These are phyloP conservation scores for Tinamus major DNA, from an alignment of 2,797 vertebrate genomes.

Conservation along the genomic window DNA sequence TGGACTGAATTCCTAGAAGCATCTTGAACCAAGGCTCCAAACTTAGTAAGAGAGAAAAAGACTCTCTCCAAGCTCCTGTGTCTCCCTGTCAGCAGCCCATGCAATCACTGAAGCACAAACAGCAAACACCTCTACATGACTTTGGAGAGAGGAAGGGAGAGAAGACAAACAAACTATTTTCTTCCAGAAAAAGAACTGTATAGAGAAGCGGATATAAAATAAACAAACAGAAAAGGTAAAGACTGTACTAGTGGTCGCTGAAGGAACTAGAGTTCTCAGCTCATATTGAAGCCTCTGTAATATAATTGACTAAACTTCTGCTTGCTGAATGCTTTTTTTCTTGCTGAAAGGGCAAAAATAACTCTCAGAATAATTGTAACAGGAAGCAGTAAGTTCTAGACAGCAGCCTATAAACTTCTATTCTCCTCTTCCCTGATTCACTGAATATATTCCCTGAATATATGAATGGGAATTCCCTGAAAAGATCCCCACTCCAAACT, in stretches of 20 bases:
- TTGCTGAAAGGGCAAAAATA: background rate
- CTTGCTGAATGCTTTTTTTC: background rate
- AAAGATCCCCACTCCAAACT: background rate
- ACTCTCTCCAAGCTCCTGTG: background rate
- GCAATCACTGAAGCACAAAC: background rate
- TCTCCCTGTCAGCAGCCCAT: background rate
- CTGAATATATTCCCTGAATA: background rate
- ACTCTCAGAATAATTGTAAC: background rate
- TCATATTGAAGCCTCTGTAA: background rate
- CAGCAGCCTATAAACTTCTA: background rate
- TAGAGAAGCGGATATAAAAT: background rate
- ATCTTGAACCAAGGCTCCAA: background rate
- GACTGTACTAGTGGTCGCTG: background rate
- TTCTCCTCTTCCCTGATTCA: background rate
- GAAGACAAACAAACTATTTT: background rate
- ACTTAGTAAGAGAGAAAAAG: background rate
- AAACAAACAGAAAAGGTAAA: background rate
- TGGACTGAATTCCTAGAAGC: background rate
- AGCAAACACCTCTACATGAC: background rate
- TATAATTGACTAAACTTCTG: background rate
- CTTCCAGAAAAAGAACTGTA: background rate
- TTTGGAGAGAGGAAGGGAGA: background rate
- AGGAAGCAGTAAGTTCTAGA: background rate
- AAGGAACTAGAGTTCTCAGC: background rate
- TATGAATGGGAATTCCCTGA: background rate